Conservation (phyloP, 2,797 vertebrate species). For the Australoheros facetus region DNA sequence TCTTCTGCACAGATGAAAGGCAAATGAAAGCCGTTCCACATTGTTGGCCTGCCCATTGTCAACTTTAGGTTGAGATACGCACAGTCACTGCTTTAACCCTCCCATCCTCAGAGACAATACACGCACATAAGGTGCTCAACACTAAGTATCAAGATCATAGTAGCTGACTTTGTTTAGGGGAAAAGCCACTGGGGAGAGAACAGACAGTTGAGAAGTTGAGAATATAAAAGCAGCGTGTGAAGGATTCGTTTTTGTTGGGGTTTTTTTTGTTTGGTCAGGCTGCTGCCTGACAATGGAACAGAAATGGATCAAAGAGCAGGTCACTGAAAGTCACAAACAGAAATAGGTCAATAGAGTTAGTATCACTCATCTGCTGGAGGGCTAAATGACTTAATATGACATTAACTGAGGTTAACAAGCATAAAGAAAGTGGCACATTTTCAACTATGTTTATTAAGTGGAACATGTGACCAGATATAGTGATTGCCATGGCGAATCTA, state of each 20-base stretch:
- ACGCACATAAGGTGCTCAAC: slow-evolving; percentile 67
- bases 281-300: slow-evolving; percentile 59
- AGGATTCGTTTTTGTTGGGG: slow-evolving; percentile 50
- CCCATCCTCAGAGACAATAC: slow-evolving; percentile 69
- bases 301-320: slow-evolving; percentile 65
- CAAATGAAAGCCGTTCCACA: slow-evolving; percentile 71
- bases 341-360: slow-evolving; percentile 36
- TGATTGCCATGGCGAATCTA: slow-evolving; percentile 6
- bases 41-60: slow-evolving; percentile 74
- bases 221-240: slow-evolving; percentile 73
- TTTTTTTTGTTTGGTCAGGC: slow-evolving; percentile 55
- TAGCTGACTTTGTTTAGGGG: slow-evolving; percentile 65
- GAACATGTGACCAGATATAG: slow-evolving; percentile 21
- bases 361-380: slow-evolving; percentile 9
- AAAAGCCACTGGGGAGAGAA: slow-evolving; percentile 58
- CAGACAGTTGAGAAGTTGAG: slow-evolving; percentile 74
- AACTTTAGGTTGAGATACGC: slow-evolving; percentile 64
- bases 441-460: slow-evolving; percentile 32
- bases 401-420: slow-evolving; percentile 43
- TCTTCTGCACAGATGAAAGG: slow-evolving; percentile 77
- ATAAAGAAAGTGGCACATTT: slow-evolving; percentile 23
- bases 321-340: slow-evolving; percentile 46
- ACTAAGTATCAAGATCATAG: slow-evolving; percentile 76
- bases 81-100: slow-evolving; percentile 71
- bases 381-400: slow-evolving; percentile 39